Percentiles rank a stretch among this genome's conserved stretches.
These are phyloP conservation scores for Oncorhynchus kisutch DNA, from an alignment of 2,113 vertebrate species.

Conservation along the genomic window DNA sequence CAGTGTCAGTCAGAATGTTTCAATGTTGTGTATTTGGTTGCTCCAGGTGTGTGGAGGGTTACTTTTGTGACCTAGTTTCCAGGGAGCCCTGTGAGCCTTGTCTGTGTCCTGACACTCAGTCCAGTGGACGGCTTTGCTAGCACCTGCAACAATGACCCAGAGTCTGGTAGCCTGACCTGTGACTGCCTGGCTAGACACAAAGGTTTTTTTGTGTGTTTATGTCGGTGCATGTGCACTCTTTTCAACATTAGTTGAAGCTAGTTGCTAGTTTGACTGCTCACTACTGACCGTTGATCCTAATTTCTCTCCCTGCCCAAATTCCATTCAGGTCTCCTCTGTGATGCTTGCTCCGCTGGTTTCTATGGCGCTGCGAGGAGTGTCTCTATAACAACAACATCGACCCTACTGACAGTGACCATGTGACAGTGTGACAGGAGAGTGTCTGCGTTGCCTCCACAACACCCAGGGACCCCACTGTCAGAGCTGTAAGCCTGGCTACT, in stretches of 20 bases:
- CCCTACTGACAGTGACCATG: constrained; percentile 71
- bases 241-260: background rate
- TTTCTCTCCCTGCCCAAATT: background rate
- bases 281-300: background rate
- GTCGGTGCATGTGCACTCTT: background rate
- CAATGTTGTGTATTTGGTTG: background rate
- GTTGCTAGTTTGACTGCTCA: no score
- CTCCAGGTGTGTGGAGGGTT: constrained; percentile 81
- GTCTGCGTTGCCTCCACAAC: constrained; percentile 80
- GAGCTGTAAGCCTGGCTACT: constrained; percentile 73
- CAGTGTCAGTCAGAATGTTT: background rate
- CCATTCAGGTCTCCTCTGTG: constrained; percentile 76
- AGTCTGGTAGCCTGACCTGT: constrained; percentile 66
- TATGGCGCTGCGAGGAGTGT: constrained; percentile 78
- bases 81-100: constrained; percentile 78
- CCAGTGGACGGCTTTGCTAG: constrained; percentile 76
- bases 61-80: constrained; percentile 74
- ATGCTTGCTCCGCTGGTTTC: constrained; percentile 77
- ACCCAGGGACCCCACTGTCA: constrained; percentile 66
- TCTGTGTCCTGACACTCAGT: constrained; percentile 75
- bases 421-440: constrained; percentile 74
- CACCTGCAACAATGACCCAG: constrained; percentile 73
- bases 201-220: constrained; percentile 62
- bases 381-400: constrained; percentile 83
- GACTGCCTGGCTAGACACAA: constrained; percentile 76